A percentile compares a stretch with the other conserved stretches of the same genome.
Evolutionary conservation across 2,797 vertebrate genomes (phyloP).

Genomic region (Thunnus albacares): DNA sequence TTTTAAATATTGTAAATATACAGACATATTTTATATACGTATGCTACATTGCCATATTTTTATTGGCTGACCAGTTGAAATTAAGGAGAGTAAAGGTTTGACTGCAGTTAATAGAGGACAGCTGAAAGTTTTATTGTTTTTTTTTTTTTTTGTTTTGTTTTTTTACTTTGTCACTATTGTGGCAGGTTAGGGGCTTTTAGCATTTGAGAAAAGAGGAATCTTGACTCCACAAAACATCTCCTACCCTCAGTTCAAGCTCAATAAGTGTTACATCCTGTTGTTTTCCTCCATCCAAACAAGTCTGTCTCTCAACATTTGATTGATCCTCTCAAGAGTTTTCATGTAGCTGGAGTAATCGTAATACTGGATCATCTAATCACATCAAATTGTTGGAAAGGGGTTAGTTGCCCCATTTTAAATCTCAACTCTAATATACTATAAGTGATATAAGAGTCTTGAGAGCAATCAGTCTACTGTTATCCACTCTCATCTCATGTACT

Average conservation of each 20-base stretch:
- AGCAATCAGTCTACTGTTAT: conserved; percentile 30
- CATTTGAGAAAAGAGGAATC: conserved; percentile 26
- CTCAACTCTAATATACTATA: conserved; percentile 10
- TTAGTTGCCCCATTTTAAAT: conserved; percentile 8
- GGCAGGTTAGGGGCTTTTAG: conserved; percentile 40
- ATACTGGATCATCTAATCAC: conserved; percentile 24
- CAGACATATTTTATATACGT: conserved; percentile 89
- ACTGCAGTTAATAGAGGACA: conserved; percentile 56
- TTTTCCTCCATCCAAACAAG: conserved; percentile 16
- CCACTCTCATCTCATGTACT: conserved; percentile 47
- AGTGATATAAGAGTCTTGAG: conserved; percentile 21
- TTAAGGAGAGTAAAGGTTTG: conserved; percentile 58
- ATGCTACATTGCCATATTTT: conserved; percentile 85
- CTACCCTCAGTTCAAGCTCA: conserved; percentile 21
- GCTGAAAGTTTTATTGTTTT: conserved; percentile 34
- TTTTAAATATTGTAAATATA: conserved; percentile 89
- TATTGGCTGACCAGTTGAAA: conserved; percentile 77
- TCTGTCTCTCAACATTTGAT: conserved; percentile 17
- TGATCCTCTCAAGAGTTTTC: conserved; percentile 7
- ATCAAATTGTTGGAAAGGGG: neutral
- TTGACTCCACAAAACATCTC: conserved; percentile 23
- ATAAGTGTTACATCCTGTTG: conserved; percentile 48
- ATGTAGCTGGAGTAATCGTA: conserved; percentile 9
- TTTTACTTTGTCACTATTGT: conserved; percentile 38
- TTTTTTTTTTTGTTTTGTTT: neutral